Evolutionary conservation across 2,888 invertebrate species (phyloP).

Genomic region (Linhomoeus sp.): DNA sequence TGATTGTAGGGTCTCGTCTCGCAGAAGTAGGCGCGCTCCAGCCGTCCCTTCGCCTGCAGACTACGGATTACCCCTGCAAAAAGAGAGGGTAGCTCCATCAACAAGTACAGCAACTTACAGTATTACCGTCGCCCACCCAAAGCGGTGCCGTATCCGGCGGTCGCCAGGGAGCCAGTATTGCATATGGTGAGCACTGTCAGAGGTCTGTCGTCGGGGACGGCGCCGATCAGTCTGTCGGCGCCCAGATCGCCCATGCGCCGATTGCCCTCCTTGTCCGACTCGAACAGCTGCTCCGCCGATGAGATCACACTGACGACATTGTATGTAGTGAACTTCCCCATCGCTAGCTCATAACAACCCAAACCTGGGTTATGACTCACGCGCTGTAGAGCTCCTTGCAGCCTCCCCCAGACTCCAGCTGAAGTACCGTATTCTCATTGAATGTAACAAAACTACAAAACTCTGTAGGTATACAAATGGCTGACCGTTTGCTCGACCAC

Average conservation of each 20-base stretch:
- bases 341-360: too few species aligned
- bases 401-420: too few species aligned
- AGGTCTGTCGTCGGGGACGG: too few species aligned
- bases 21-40: slow-evolving; percentile 76
- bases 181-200: slow-evolving; percentile 96
- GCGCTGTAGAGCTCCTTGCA: too few species aligned
- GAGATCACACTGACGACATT: slow-evolving; percentile 54
- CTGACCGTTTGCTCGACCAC: too few species aligned
- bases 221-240: slow-evolving; percentile 51
- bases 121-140: slow-evolving; percentile 49
- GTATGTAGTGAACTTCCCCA: too few species aligned
- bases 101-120: too few species aligned
- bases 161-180: slow-evolving; percentile 92
- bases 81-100: too few species aligned
- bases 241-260: slow-evolving; percentile 65
- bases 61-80: slow-evolving; percentile 61
- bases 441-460: too few species aligned
- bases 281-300: slow-evolving; percentile 57
- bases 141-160: slow-evolving; percentile 91
- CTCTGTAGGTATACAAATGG: too few species aligned
- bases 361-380: too few species aligned
- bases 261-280: slow-evolving; percentile 67
- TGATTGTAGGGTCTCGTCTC: slow-evolving; percentile 88
- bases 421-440: too few species aligned
- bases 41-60: slow-evolving; percentile 40